Evolutionary conservation across 2,888 invertebrate species (phyloP), one percentile per base, ranked within the genome.

Genomic region (Cremastobaeus sp.): DNA sequence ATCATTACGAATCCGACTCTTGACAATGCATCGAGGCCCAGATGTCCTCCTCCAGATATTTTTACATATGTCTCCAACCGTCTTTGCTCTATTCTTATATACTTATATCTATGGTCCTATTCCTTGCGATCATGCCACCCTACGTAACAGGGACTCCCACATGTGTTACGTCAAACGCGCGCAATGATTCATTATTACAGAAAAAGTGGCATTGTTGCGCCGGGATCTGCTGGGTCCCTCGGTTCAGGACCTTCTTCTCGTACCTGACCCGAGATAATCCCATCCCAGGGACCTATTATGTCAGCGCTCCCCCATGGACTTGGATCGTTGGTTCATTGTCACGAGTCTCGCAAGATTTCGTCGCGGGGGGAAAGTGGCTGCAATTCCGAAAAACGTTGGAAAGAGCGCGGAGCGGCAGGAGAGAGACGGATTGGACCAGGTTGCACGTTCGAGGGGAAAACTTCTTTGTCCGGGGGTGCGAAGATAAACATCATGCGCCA

Each of bases 201-300:
- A 65, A 72, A 59, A 34, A 43, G 59, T 76, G 76, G 76, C 78
- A 83, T 81, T 83, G 82, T 83, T 79, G 69, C 8, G 57, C 59
- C 43, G 70, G 68, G 17, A 41, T 57, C 32, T 11, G 48, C 18
- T 35, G 14, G 20, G 25, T 50, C 57, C 32, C 50, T 50, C 14
- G 43, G 41, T 8, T 28, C 39, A 35, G 62, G 25, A 69, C 52
- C 68, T 69, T 48, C 64, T 48, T 41, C 55, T 57, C 45, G 78
- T 87, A 87, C 86, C 84, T 85, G 85, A 84, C 83, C 84, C 78
- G 79, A 85, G 86, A 87, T 87, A 87, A 87, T 87, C 86, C 86
- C 86, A 84, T 85, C 85, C 82, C 69, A 60, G 72, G 71, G 77
- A n/a, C 35, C 70, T 77, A 78, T 81, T 84, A 80, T 83, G 73